phyloP scores from a whole-genome alignment of 2,888 invertebrate genomes.

The Cephus sareptanus region DNA sequence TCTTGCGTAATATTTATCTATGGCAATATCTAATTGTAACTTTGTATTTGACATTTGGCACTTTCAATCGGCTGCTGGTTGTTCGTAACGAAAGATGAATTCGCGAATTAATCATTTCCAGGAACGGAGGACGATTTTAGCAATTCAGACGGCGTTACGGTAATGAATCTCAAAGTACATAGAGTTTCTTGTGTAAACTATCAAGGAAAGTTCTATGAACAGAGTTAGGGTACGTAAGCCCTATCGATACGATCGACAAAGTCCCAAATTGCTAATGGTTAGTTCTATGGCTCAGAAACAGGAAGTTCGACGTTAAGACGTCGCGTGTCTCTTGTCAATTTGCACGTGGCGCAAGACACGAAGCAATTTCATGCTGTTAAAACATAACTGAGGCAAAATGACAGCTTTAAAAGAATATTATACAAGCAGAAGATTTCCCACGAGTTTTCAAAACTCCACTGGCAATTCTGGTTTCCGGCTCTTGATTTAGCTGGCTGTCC shows the following conservation, averaged over 20 bases:
- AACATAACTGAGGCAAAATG: not conserved
- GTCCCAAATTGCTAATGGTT: slow-evolving; percentile 1
- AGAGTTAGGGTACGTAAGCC: not conserved
- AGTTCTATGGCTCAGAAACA: not conserved
- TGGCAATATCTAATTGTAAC: not conserved
- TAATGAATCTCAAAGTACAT: slow-evolving; percentile 29
- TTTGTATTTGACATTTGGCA: not conserved
- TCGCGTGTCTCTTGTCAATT: not conserved
- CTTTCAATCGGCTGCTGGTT: not conserved
- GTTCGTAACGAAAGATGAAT: not conserved
- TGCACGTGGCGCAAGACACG: not conserved
- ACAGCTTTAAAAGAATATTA: not conserved
- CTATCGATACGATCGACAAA: not conserved
- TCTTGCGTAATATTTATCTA: not conserved
- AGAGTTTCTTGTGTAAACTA: slow-evolving; percentile 8
- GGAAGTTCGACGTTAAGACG: not conserved
- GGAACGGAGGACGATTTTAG: not conserved
- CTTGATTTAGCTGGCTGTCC: not conserved
- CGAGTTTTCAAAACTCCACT: not conserved
- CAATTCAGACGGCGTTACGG: slow-evolving; percentile 23
- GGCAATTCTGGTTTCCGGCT: not conserved
- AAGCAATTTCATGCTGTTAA: not conserved
- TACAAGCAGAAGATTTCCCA: not conserved
- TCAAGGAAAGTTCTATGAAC: not conserved
- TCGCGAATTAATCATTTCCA: not conserved